Percentiles rank a stretch among this genome's conserved stretches.
phyloP scores from a whole-genome alignment of 1,140 invertebrate species.

The Cherax destructor region DNA sequence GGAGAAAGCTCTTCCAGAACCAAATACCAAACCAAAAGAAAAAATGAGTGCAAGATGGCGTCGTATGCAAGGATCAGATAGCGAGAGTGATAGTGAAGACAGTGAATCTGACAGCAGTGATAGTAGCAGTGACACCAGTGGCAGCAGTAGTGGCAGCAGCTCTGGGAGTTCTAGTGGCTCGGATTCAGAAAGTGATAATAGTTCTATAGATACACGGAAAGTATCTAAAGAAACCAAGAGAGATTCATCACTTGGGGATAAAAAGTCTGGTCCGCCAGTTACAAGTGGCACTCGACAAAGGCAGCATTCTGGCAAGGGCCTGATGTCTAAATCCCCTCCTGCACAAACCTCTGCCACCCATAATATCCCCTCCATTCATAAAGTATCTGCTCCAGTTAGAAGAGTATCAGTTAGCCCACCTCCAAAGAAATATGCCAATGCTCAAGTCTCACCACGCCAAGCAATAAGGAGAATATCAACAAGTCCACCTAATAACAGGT shows the following conservation, averaged over 20 bases:
- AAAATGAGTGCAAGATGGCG: slow-evolving; percentile 64
- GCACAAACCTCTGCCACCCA: slow-evolving; percentile 4
- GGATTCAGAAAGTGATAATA: slow-evolving; percentile 51
- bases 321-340: slow-evolving; percentile 35
- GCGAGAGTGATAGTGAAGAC: slow-evolving; percentile 65
- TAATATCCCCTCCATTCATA: slow-evolving; percentile 23
- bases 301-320: slow-evolving; percentile 34
- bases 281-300: slow-evolving; percentile 13
- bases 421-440: slow-evolving; percentile 20
- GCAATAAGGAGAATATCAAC: slow-evolving; percentile 18
- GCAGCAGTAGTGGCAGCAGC: slow-evolving; percentile 54
- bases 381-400: slow-evolving; percentile 19
- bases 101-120: slow-evolving; percentile 63
- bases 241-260: not conserved
- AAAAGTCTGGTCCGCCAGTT: not conserved
- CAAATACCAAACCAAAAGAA: slow-evolving; percentile 47
- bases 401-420: slow-evolving; percentile 48
- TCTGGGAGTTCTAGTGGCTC: slow-evolving; percentile 57
- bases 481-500: slow-evolving; percentile 34
- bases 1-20: slow-evolving; percentile 33
- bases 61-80: slow-evolving; percentile 59
- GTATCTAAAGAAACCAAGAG: slow-evolving; percentile 35
- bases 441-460: slow-evolving; percentile 11
- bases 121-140: slow-evolving; percentile 56
- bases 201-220: slow-evolving; percentile 51